Percentiles rank a stretch among this genome's conserved stretches.
Evolutionary conservation across 1,140 invertebrate genomes (phyloP).

Genomic region (Anastrepha ludens): DNA sequence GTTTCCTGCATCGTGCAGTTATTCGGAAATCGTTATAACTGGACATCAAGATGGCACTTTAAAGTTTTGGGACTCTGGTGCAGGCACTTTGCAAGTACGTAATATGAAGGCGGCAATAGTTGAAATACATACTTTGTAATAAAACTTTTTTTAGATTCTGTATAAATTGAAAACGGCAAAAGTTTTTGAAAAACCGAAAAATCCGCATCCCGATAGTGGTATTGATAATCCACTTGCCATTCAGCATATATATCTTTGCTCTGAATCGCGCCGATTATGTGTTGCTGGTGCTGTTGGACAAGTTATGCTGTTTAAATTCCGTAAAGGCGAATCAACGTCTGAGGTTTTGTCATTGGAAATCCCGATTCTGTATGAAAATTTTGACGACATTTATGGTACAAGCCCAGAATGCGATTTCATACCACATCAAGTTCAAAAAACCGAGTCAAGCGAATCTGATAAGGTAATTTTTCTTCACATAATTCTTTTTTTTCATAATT

Average conservation of each 20-base stretch:
- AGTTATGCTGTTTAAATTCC: constrained; percentile 96
- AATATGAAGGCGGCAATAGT: neutral
- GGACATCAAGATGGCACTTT: constrained; percentile 97
- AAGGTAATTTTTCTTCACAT: constrained; percentile 71
- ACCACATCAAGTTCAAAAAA: constrained; percentile 78
- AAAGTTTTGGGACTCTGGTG: constrained; percentile 98
- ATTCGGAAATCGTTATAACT: constrained; percentile 97
- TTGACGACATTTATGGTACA: constrained; percentile 86
- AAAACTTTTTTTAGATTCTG: constrained; percentile 79
- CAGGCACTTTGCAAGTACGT: constrained; percentile 86
- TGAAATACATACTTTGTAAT: neutral
- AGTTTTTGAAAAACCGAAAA: constrained; percentile 88
- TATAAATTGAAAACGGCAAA: constrained; percentile 99
- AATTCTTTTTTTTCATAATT: neutral
- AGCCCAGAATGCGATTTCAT: constrained; percentile 86
- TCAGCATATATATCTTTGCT: constrained; percentile 92
- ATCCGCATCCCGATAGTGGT: constrained; percentile 73
- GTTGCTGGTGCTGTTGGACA: constrained; percentile 93
- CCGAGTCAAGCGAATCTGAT: constrained; percentile 77
- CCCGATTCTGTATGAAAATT: constrained; percentile 88
- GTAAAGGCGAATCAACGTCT: constrained; percentile 89
- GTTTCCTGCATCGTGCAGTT: constrained; percentile 94
- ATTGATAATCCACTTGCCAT: constrained; percentile 96
- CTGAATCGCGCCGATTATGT: constrained; percentile 91
- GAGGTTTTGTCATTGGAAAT: constrained; percentile 93